Evolutionary conservation across 2,113 vertebrate genomes (phyloP).

Genomic region (Alethe castanea): DNA sequence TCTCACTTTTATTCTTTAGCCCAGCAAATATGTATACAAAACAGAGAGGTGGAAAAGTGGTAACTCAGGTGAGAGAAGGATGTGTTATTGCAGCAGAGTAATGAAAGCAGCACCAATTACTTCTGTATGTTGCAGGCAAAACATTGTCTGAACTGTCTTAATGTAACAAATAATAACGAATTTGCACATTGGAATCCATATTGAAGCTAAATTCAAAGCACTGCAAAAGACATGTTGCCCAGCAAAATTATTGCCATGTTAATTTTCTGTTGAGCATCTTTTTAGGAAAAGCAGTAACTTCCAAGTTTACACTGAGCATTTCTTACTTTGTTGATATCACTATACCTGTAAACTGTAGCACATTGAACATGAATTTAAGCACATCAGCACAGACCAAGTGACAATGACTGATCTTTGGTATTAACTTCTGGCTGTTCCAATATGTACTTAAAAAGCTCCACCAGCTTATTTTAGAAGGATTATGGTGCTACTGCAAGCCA

Average conservation of each 20-base stretch:
- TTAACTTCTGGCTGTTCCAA: constrained; percentile 5
- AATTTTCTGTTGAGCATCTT: neutral
- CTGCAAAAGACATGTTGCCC: neutral
- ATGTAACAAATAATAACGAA: neutral
- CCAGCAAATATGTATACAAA: rapidly evolving
- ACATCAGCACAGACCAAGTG: neutral
- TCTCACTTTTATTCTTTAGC: neutral
- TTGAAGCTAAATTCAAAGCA: neutral
- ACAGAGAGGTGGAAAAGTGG: neutral
- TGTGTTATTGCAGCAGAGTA: neutral
- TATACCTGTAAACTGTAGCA: neutral
- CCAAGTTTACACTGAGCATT: neutral
- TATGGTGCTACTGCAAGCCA: neutral
- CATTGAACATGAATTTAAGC: neutral
- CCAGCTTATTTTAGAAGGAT: neutral
- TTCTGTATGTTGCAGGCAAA: neutral
- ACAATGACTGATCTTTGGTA: neutral
- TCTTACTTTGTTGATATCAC: neutral
- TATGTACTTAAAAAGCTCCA: neutral
- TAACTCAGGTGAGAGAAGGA: neutral
- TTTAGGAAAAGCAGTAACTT: neutral
- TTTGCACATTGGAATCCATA: neutral
- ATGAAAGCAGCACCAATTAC: neutral
- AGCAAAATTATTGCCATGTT: neutral
- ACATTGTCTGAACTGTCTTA: neutral